These are phyloP conservation scores for Astropecten irregularis DNA, from an alignment of 53 echinoderm and acorn worm species.

Conservation along the genomic window DNA sequence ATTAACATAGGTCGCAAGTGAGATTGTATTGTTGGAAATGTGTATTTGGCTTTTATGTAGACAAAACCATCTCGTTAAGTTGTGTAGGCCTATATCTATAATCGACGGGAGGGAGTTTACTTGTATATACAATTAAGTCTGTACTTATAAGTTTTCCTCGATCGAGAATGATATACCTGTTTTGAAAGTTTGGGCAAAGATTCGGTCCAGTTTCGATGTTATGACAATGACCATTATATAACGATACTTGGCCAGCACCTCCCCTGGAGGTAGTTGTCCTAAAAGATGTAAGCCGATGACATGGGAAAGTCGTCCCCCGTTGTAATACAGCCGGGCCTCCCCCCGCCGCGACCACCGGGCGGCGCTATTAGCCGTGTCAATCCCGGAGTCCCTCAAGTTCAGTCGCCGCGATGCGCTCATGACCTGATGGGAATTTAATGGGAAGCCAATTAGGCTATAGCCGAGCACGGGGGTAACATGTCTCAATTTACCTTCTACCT, in stretches of 20 bases:
- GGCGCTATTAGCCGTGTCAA: conserved; percentile 21
- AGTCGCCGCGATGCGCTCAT: conserved; percentile 9
- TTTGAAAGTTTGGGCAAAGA: no score
- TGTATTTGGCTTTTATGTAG: no score
- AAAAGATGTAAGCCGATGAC: conserved; percentile 49
- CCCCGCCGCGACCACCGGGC: not conserved
- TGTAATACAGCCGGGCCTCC: not conserved
- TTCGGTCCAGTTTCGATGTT: conserved; percentile 5
- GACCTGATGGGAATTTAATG: conserved; percentile 39
- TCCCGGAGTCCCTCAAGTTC: not conserved
- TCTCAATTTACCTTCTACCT: no score
- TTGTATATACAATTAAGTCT: no score
- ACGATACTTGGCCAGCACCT: conserved; percentile 15
- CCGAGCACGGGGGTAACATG: not conserved
- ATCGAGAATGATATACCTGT: no score
- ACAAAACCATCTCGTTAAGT: no score
- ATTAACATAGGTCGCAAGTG: no score
- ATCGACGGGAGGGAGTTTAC: no score
- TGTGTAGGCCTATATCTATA: no score
- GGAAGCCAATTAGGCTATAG: conserved; percentile 27
- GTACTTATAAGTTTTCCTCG: no score
- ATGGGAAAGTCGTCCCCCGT: conserved; percentile 31
- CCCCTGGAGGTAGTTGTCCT: not conserved
- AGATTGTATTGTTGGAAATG: no score
- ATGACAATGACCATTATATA: not conserved